phyloP scores from a whole-genome alignment of 35 echinoderm and acorn worm species.

The Apostichopus parvimensis region DNA sequence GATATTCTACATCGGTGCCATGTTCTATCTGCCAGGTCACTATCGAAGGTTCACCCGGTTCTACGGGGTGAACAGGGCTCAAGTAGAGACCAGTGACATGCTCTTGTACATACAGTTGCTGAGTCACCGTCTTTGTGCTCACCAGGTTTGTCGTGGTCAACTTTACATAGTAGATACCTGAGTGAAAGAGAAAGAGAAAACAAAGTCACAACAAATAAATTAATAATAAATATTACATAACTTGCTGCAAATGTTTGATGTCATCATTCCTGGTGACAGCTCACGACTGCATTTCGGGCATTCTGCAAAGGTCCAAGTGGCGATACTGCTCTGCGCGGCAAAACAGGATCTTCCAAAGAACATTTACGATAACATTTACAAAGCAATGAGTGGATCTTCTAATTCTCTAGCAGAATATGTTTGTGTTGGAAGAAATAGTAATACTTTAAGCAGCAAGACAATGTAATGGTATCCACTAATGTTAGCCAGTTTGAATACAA shows the following conservation, averaged over 20 bases:
- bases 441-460: too few species aligned
- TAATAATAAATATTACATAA: background rate
- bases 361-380: too few species aligned
- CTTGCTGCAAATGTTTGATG: background rate
- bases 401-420: too few species aligned
- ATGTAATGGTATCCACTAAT: too few species aligned
- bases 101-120: conserved; percentile 74
- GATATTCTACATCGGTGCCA: conserved; percentile 67
- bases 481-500: too few species aligned
- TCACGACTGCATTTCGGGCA: background rate
- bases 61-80: conserved; percentile 51
- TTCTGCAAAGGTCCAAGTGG: too few species aligned
- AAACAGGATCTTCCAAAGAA: too few species aligned
- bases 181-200: background rate
- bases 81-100: conserved; percentile 47
- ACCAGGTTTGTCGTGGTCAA: conserved; percentile 66
- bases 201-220: background rate
- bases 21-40: conserved; percentile 62
- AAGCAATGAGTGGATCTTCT: too few species aligned
- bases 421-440: too few species aligned
- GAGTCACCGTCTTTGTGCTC: conserved; percentile 33
- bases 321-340: too few species aligned
- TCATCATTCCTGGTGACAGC: background rate
- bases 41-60: conserved; percentile 37
- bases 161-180: conserved; percentile 67